These are phyloP conservation scores for Rhinoderma darwinii DNA, from an alignment of 2,113 vertebrate species.

Conservation along the genomic window DNA sequence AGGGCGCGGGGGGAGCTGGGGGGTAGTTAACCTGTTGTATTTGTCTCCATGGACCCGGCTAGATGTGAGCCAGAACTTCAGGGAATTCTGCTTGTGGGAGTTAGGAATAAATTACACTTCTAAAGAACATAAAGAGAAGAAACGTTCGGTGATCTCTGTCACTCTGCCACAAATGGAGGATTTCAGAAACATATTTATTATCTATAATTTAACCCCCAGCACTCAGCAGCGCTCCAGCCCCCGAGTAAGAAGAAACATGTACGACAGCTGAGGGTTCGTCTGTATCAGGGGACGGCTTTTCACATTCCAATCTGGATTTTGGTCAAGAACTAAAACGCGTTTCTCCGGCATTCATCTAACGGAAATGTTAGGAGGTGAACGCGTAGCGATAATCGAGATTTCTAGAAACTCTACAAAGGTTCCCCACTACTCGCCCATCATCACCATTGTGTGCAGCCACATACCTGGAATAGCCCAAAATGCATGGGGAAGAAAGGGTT, in stretches of 20 bases:
- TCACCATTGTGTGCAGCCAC: neutral
- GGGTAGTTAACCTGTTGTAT: conserved; percentile 50
- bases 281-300: neutral
- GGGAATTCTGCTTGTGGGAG: conserved; percentile 60
- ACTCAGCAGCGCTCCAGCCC: neutral
- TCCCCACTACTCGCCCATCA: neutral
- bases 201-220: neutral
- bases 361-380: neutral
- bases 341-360: neutral
- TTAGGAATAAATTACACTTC: conserved; percentile 59
- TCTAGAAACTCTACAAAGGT: neutral
- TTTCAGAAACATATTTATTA: conserved; percentile 5
- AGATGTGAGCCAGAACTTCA: conserved; percentile 66
- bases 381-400: neutral
- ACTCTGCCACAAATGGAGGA: conserved; percentile 24
- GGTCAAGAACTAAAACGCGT: neutral
- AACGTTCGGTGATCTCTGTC: conserved; percentile 41
- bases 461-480: neutral
- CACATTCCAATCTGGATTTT: neutral
- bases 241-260: neutral
- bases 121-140: conserved; percentile 42
- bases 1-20: conserved; percentile 1
- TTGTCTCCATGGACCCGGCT: conserved; percentile 65
- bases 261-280: neutral
- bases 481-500: neutral